Evolutionary conservation across 2,797 vertebrate genomes (phyloP), one percentile per base, ranked within the genome.

Genomic region (Cirrhinus mrigala): DNA sequence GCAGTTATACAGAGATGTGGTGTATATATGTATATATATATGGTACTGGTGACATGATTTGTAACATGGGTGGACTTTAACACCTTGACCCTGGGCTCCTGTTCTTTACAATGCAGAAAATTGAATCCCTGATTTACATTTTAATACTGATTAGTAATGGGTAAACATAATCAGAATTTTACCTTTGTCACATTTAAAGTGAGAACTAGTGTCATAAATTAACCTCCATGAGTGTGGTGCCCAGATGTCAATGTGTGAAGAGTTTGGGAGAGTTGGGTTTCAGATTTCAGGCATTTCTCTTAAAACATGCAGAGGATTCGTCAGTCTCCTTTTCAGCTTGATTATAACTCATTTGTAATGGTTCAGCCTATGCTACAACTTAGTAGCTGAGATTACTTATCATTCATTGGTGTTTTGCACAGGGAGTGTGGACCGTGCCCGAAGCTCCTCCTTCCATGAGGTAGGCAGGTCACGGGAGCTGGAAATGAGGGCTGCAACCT

Each of bases 401-500:
- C 16, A 50, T 54, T 68, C 7, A 69, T 56, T 73, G 22, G 14
- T 76, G 52, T 75, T 11, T 33, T 70, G 29, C 11, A 2, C 82
- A 95, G 94, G 93, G 92, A 92, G 85, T 62, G 91, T 92, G 48
- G 94, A 95, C 87, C 91, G 93, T 24, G 93, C 92, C 2, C 90
- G 94, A 68, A 94, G 95, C 86, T 93, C 92, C 81, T 96, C 95
- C 70, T 95, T 96, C 92, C 94, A 95, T 93, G 95, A 94, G 90
- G 93, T 94, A 79, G 90, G 91, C 46, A 91, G 91, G 60, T 90
- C 90, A 48, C 90, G 90, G 29, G 94, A 95, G 91, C 93, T 95
- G 94, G 96, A 97, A 93, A 99, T 99, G 98, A 99, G 98, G 96
- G 95, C 96, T 73, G 95, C 97, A 89, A 95, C 97, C 84, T 90